Base-by-base conservation (phyloP, 2,113 vertebrate species). In the Microcebus tavaratra region DNA sequence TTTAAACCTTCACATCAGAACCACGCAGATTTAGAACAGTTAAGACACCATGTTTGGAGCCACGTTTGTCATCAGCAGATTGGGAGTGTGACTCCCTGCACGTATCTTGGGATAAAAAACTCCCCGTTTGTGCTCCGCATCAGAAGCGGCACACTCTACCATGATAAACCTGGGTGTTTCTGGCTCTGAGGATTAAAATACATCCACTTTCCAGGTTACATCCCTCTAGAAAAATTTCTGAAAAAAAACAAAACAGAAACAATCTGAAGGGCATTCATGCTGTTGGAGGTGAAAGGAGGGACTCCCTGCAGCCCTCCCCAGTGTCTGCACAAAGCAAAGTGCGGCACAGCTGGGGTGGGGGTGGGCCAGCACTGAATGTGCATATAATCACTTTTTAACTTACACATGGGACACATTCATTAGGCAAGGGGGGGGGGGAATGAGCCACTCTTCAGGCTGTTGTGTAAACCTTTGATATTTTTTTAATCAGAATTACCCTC, bases 331-430 rank as follows among this genome's bases (percentile, higher is more conserved):
- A 94, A 50, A 82, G 93, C 94, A 68, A 70, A 50, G 73, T 11
- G 55, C 39, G 39, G 72, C 92, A 73, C 73, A 92, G 95, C 95
- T 95, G 97, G 93, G 88, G 67, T 90, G 79, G 78, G 50, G 76
- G 76, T 7, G 50, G 34, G 31, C 48, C 79, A 53, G n/a, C 29
- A 88, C 96, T 65, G 50, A 94, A 96, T 80, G 86, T 73, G 48
- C 48, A 81, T 95, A 65, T 88, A 96, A 97, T 92, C 0, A 0
- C 78, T 96, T 98, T 96, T 78, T 92, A 98, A 97, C 90, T 63
- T 81, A 72, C 97, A 96, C 97, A 55, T 31, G 95, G 97, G 94
- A 97, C 61, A 95, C 73, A 42, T 91, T 91, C 94, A 94, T 96
- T 97, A 96, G 87, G 53, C 91, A 85, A 86, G 82, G 59, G 2